phyloP scores from a whole-genome alignment of 2,113 vertebrate genomes.

The Spea multiplicata region DNA sequence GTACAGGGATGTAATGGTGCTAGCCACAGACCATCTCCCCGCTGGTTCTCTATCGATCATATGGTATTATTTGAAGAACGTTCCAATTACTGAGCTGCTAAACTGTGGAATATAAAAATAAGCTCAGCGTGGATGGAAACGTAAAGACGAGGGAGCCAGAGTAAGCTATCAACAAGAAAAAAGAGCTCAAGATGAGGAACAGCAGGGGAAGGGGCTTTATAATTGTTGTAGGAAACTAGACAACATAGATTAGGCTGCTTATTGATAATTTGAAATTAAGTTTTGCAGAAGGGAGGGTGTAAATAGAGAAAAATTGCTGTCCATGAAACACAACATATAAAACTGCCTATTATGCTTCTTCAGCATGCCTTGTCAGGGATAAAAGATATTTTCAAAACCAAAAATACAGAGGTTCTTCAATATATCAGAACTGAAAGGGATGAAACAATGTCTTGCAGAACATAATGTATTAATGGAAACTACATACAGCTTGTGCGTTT shows the following conservation, averaged over 20 bases:
- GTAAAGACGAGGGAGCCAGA: constrained; percentile 55
- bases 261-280: constrained; percentile 43
- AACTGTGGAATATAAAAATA: constrained; percentile 48
- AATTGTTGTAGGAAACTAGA: constrained; percentile 1
- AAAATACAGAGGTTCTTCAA: too few relatives aligned
- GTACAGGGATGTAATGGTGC: constrained; percentile 5
- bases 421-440: too few relatives aligned
- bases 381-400: too few relatives aligned
- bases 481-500: too few relatives aligned
- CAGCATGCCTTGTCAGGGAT: too few relatives aligned
- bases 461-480: too few relatives aligned
- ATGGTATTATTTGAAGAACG: constrained; percentile 54
- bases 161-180: constrained; percentile 55
- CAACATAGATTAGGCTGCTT: constrained; percentile 8
- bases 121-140: constrained; percentile 56
- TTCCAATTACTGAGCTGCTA: constrained; percentile 52
- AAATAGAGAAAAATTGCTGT: background rate
- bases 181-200: constrained; percentile 55
- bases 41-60: constrained; percentile 49
- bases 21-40: constrained; percentile 6
- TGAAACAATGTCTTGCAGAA: too few relatives aligned
- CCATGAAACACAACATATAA: too few relatives aligned
- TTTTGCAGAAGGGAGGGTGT: background rate
- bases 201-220: constrained; percentile 50
- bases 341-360: too few relatives aligned